Percentiles rank a stretch among this genome's conserved stretches.
Conservation (phyloP, 2,888 invertebrate genomes). For the Melinopterus prodromus region DNA sequence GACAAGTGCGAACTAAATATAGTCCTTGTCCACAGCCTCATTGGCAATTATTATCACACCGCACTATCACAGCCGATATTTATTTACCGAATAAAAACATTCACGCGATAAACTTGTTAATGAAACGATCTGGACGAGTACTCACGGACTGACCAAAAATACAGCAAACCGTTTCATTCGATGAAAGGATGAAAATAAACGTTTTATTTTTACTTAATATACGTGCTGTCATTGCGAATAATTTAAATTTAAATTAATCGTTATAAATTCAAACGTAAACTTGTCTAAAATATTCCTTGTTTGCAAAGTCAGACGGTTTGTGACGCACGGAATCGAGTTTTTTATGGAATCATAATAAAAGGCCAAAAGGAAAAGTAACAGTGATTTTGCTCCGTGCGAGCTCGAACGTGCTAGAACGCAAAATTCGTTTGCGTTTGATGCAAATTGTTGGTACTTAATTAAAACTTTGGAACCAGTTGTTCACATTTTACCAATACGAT, state of each 20-base stretch:
- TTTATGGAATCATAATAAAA: not conserved
- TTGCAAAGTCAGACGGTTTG: not conserved
- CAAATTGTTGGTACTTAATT: too few species aligned
- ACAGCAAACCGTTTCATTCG: not conserved
- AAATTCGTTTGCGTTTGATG: too few species aligned
- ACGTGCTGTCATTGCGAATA: not conserved
- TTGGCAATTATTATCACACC: not conserved
- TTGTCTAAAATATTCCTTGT: not conserved
- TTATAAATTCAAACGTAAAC: not conserved
- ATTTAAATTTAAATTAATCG: not conserved
- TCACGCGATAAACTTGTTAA: not conserved
- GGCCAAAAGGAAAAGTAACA: not conserved
- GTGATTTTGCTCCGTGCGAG: too few species aligned
- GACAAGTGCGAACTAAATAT: not conserved
- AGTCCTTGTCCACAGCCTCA: not conserved
- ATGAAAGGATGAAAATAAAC: not conserved
- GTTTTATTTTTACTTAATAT: not conserved
- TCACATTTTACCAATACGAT: too few species aligned
- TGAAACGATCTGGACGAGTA: not conserved
- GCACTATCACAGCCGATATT: not conserved
- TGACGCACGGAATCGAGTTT: not conserved
- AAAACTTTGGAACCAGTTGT: too few species aligned
- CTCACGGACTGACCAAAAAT: not conserved
- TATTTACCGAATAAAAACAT: slow-evolving; percentile 4
- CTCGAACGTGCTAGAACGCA: too few species aligned